These are phyloP conservation scores for Atherix ibis DNA, from an alignment of 2,888 invertebrate species.

Conservation along the genomic window DNA sequence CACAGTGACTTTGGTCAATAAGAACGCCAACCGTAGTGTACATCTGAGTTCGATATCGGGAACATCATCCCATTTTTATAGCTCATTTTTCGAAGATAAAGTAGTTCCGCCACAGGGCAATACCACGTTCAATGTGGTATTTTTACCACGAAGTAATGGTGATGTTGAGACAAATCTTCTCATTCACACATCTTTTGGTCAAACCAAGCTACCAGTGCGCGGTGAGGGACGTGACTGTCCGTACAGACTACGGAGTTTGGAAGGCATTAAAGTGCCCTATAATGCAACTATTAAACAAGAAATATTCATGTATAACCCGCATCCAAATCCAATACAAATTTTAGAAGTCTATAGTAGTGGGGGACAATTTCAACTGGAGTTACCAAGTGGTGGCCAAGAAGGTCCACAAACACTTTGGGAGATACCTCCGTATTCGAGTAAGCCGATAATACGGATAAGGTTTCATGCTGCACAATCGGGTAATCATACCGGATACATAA, in stretches of 20 bases:
- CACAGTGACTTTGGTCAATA: conserved; percentile 75
- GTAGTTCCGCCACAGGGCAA: conserved; percentile 84
- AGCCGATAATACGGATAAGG: conserved; percentile 72
- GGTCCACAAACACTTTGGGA: conserved; percentile 77
- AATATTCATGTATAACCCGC: conserved; percentile 90
- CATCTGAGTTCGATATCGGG: conserved; percentile 90
- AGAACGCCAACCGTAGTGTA: conserved; percentile 69
- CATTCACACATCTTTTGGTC: conserved; percentile 89
- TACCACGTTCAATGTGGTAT: conserved; percentile 91
- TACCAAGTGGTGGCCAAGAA: conserved; percentile 60
- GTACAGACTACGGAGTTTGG: conserved; percentile 65
- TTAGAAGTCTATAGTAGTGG: conserved; percentile 75
- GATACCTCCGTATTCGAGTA: conserved; percentile 76
- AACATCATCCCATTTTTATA: conserved; percentile 88
- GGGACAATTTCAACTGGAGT: conserved; percentile 73
- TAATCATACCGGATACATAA: conserved; percentile 74
- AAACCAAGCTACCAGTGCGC: conserved; percentile 71
- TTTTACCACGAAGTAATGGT: conserved; percentile 83
- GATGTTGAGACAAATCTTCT: conserved; percentile 72
- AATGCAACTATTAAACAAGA: conserved; percentile 81
- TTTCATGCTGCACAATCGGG: conserved; percentile 61
- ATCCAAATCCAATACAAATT: conserved; percentile 69
- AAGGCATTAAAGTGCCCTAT: conserved; percentile 78
- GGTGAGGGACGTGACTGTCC: conserved; percentile 79
- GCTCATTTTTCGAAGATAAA: conserved; percentile 92